A percentile compares a stretch with the other conserved stretches of the same genome.
phyloP scores from a whole-genome alignment of 1,140 invertebrate species.

The Coenobita brevimanus region DNA sequence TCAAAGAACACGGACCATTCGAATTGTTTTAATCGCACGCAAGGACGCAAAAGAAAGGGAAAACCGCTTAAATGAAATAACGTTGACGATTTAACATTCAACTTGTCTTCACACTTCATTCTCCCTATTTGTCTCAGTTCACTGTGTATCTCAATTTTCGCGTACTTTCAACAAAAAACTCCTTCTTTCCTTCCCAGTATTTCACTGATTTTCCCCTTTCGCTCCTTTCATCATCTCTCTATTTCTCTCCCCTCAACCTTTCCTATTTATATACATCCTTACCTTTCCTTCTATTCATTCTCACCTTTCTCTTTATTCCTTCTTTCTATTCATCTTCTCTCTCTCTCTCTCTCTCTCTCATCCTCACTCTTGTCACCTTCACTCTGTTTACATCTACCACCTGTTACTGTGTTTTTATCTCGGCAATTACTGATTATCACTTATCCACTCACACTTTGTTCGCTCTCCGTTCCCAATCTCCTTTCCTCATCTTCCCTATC shows the following conservation, averaged over 20 bases:
- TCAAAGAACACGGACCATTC: too few relatives aligned
- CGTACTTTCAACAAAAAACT: too few relatives aligned
- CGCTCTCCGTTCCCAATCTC: background rate
- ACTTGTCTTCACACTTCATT: too few relatives aligned
- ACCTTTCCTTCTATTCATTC: background rate
- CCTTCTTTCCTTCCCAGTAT: too few relatives aligned
- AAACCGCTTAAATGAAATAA: too few relatives aligned
- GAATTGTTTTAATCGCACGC: too few relatives aligned
- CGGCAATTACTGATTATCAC: background rate
- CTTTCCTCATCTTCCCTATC: background rate
- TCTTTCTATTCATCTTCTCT: background rate
- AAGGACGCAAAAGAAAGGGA: too few relatives aligned
- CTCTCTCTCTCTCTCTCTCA: background rate
- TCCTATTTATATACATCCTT: too few relatives aligned
- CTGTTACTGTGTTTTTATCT: background rate
- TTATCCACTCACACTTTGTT: background rate
- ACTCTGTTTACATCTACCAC: background rate
- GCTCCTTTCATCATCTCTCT: background rate
- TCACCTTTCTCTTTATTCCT: background rate
- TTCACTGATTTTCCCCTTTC: too few relatives aligned
- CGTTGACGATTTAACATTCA: too few relatives aligned
- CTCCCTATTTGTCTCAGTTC: background rate
- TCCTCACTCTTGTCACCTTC: background rate
- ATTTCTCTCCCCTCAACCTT: background rate
- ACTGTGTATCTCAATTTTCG: background rate